phyloP scores from a whole-genome alignment of 2,113 vertebrate species.

The Etia nguti region DNA sequence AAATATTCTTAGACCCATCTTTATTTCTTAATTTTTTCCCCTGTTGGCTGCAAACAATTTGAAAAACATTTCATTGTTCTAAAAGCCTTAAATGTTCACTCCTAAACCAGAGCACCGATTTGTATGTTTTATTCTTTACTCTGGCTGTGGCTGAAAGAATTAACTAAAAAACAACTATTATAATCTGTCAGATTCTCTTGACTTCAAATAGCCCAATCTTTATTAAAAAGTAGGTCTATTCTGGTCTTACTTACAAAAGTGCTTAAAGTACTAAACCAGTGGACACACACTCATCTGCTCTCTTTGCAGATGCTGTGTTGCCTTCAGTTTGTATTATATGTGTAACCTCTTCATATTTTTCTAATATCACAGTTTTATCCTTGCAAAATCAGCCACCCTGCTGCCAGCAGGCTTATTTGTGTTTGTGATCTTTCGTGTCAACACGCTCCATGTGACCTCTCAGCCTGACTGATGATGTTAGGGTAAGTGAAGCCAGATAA shows the following conservation, averaged over 20 bases:
- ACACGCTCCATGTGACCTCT: not conserved
- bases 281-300: not conserved
- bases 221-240: not conserved
- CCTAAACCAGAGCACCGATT: not conserved
- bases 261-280: not conserved
- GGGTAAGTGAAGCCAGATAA: not conserved
- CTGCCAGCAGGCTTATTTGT: not conserved
- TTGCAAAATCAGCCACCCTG: not conserved
- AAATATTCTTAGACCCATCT: rapidly evolving
- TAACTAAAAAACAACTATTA: not conserved
- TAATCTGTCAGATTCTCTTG: not conserved
- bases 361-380: not conserved
- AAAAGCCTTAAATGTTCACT: not conserved
- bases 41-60: not conserved
- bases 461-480: not conserved
- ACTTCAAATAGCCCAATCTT: not conserved
- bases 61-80: not conserved
- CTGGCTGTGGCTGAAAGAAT: not conserved
- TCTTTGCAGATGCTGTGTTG: not conserved
- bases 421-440: not conserved
- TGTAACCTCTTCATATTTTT: not conserved
- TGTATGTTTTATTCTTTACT: not conserved
- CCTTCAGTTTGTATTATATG: not conserved
- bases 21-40: not conserved
- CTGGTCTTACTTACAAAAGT: not conserved